Conservation (phyloP, 2,113 vertebrate species). For the Ochotona curzoniae region DNA sequence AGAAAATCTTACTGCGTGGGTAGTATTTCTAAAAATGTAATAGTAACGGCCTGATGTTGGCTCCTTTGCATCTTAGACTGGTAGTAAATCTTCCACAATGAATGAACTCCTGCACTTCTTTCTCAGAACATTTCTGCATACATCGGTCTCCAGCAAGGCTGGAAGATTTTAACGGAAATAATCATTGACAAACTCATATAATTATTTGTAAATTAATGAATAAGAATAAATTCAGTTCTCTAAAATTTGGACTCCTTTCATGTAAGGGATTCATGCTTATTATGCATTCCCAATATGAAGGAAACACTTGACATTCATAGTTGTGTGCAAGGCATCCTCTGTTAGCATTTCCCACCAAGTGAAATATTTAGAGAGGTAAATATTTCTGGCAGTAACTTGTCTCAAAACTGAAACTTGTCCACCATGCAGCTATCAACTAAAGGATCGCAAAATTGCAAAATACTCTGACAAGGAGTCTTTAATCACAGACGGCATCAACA, state of each 20-base stretch:
- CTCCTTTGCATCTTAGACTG: conserved; percentile 55
- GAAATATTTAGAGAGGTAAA: neutral
- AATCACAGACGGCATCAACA: neutral
- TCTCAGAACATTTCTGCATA: conserved; percentile 52
- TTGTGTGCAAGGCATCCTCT: neutral
- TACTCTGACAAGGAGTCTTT: neutral
- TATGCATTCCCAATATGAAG: neutral
- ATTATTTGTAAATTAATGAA: neutral
- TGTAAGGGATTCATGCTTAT: neutral
- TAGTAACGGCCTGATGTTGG: conserved; percentile 60
- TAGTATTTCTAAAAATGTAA: conserved; percentile 76
- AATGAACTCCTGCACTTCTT: conserved; percentile 45
- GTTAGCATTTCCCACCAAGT: neutral
- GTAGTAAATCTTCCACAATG: conserved; percentile 57
- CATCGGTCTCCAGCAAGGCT: neutral
- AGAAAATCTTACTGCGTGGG: conserved; percentile 70
- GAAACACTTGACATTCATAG: neutral
- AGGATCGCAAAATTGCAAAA: neutral
- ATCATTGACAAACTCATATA: neutral
- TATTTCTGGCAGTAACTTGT: neutral
- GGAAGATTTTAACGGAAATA: neutral
- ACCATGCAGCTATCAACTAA: neutral
- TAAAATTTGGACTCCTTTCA: conserved; percentile 22
- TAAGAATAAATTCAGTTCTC: neutral
- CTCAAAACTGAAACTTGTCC: neutral